Base-by-base conservation (phyloP, 1,140 invertebrate genomes). In the Lucilia sericata region DNA sequence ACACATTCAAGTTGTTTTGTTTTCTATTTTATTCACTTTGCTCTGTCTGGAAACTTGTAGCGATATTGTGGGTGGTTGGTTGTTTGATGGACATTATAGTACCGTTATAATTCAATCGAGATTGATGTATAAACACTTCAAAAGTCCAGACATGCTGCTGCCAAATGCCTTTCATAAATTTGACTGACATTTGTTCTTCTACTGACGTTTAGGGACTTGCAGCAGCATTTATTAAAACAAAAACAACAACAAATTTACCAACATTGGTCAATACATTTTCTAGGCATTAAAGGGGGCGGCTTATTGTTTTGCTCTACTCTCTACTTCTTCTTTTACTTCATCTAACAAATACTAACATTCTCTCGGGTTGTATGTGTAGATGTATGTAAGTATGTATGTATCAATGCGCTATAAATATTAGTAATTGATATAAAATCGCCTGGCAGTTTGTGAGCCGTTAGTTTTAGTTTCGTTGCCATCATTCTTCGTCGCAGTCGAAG, bases 61-160 rank as follows among this genome's bases (percentile, higher is more conserved):
- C 10, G 5, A 42, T 42, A 42, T 42, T 7, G 55, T 17, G 55
- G 55, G 14, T 60, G 51, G 51, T 30, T 30, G 13, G 51, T 60
- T 13, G 13, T 14, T 60, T 0, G 13, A 17, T 14, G 55, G 55
- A 7, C 14, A n/a, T n/a, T n/a, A 60, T 42, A n/a, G 65, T 1
- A 70, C 21, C 7, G 21, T 19, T 21, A 70, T 21, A 70, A 70
- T 1, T 70, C 19, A 70, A 70, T 70, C 65, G 19, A 19, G 65
- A 70, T 70, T 70, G 65, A 70, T 70, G 65, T 70, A 70, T 70
- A 70, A 70, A 70, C 65, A 70, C 65, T 70, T 70, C 65, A 70
- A 70, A 70, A 70, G 65, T 25, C 65, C 65, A 70, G 65, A 70
- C 65, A 70, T 70, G n/a, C 65, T 19, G n/a, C 19, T 70, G 19